A percentile compares a stretch with the other conserved stretches of the same genome.
Conservation (phyloP, 2,797 vertebrate species). For the Argyrosomus regius region DNA sequence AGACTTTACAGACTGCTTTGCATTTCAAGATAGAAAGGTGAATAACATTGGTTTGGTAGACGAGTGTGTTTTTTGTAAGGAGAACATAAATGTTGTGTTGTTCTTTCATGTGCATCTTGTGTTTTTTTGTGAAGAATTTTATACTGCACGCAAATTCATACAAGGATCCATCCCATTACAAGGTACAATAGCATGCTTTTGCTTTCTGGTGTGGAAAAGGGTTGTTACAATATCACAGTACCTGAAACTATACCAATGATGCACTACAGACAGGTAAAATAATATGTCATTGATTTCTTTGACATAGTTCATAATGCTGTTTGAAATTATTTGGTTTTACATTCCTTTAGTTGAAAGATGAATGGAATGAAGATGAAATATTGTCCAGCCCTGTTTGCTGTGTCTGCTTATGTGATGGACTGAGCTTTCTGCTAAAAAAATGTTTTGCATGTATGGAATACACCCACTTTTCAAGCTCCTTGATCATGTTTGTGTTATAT, state of each 20-base stretch:
- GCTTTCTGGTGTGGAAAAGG: slow-evolving; percentile 40
- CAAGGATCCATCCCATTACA: slow-evolving; percentile 88
- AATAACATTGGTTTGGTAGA: not conserved
- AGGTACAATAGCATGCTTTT: slow-evolving; percentile 82
- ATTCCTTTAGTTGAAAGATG: not conserved
- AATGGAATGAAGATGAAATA: not conserved
- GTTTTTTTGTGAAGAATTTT: slow-evolving; percentile 90
- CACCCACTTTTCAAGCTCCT: slow-evolving; percentile 18
- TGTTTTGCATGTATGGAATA: slow-evolving; percentile 25
- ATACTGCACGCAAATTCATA: slow-evolving; percentile 91
- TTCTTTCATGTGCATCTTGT: slow-evolving; percentile 50
- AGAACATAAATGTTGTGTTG: not conserved
- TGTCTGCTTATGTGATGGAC: not conserved
- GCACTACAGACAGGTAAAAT: not conserved
- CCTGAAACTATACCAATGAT: not conserved
- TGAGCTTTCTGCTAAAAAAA: not conserved
- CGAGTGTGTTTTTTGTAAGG: not conserved
- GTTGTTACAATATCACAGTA: not conserved
- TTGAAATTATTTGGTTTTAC: not conserved
- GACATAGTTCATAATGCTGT: not conserved
- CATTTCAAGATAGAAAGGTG: too few relatives aligned
- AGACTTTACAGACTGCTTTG: too few relatives aligned
- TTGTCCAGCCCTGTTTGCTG: slow-evolving; percentile 14
- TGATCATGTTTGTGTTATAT: not conserved
- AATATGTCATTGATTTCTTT: not conserved